Evolutionary conservation across 1,140 invertebrate species (phyloP), one percentile per base, ranked within the genome.

Genomic region (Anastatus disparis): DNA sequence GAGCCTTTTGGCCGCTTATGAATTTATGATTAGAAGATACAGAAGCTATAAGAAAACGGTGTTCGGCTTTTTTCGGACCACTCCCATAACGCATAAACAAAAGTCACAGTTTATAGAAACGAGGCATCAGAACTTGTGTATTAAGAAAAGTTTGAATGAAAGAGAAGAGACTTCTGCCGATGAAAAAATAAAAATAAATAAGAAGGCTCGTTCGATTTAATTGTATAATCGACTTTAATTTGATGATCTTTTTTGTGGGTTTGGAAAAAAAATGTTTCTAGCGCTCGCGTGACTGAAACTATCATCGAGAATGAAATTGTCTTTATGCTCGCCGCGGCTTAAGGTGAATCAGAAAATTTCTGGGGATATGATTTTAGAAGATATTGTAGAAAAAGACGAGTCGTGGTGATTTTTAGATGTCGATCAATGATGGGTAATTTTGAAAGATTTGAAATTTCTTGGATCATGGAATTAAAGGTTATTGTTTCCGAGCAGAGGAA

Each of bases 201-300:
- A n/a, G n/a, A 15, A 52, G 58, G 58, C 15, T 26, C 56, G 17
- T 26, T 3, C 22, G 26, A 8, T 59, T 64, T 58, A 35, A 71
- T 70, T 70, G 50, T 38, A 56, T 31, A 71, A 71, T 46, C 50
- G 46, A 48, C 55, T 55, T 27, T 59, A 59, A 71, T 71, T 64
- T 50, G 62, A 31, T 15, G 46, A 27, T 6, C 13, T 35, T 17
- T 9, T 24, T 26, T 3, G 12, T 13, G 15, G 20, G 10, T 10
- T n/a, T 17, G 9, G n/a, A 7, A 1, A 27, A 6, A 6, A 15
- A 13, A 38, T 1, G 3, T 17, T 2, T 27, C 3, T 3, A 24
- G 13, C 31, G 46, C 20, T 72, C 42, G 59, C 71, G 71, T 72
- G 71, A 68, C 53, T 52, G 12, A 42, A 68, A 13, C 42, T 59